Conservation (phyloP, 2,113 vertebrate species). For the Thunnus thynnus region DNA sequence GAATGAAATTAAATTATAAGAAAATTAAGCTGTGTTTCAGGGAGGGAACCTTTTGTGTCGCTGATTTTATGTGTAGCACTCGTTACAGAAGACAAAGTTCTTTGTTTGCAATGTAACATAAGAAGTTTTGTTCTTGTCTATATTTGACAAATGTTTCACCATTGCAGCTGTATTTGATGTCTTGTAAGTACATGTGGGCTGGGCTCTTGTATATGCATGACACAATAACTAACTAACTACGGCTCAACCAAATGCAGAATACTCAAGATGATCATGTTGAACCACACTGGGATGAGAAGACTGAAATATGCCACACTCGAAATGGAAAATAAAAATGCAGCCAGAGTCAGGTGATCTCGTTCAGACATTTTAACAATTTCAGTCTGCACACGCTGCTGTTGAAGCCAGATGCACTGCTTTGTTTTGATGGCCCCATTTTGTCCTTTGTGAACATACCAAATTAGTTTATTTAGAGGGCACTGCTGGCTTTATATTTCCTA, state of each 20-base stretch:
- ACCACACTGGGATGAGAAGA: not conserved
- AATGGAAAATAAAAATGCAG: not conserved
- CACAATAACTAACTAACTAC: too few species aligned
- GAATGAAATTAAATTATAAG: too few species aligned
- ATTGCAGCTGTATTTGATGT: too few species aligned
- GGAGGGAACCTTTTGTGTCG: too few species aligned
- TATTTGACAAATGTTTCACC: too few species aligned
- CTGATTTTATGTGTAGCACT: too few species aligned
- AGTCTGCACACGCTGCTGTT: not conserved
- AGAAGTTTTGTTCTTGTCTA: too few species aligned
- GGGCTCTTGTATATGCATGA: too few species aligned
- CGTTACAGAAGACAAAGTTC: too few species aligned
- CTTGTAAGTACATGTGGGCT: too few species aligned
- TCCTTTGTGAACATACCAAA: not conserved
- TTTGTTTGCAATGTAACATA: too few species aligned
- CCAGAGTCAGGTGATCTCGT: not conserved
- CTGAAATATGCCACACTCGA: not conserved
- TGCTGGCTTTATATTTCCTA: conserved; percentile 4
- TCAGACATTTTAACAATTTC: not conserved
- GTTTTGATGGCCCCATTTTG: not conserved
- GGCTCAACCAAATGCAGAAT: not conserved
- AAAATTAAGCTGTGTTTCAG: too few species aligned
- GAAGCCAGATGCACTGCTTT: not conserved
- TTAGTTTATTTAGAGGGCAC: conserved; percentile 4
- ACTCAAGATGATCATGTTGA: not conserved